phyloP scores from a whole-genome alignment of 2,888 invertebrate genomes.

The Standfussiana lucernea region DNA sequence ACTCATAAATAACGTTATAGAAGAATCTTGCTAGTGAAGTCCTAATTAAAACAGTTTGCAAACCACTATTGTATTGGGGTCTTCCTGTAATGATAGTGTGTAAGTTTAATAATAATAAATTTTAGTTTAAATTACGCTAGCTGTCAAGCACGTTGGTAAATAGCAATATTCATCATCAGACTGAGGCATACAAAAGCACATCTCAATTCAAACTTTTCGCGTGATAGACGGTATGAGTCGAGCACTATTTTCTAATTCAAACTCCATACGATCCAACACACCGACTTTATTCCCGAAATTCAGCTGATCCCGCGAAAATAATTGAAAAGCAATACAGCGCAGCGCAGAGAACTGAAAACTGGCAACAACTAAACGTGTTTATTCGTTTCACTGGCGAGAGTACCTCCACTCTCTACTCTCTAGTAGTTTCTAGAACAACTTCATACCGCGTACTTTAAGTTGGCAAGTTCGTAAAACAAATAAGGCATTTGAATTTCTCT shows the following conservation, averaged over 20 bases:
- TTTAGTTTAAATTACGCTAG: too few relatives aligned
- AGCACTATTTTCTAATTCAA: slow-evolving; percentile 28
- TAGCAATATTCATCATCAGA: neutral
- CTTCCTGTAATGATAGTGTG: too few relatives aligned
- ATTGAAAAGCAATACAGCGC: slow-evolving; percentile 62
- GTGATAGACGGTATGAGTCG: neutral
- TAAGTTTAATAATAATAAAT: too few relatives aligned
- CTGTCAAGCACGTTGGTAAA: neutral
- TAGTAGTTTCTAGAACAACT: slow-evolving; percentile 63
- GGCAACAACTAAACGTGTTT: slow-evolving; percentile 60
- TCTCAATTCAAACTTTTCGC: slow-evolving; percentile 19
- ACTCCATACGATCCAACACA: slow-evolving; percentile 26
- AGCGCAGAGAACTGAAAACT: slow-evolving; percentile 50
- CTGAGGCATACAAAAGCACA: slow-evolving; percentile 5
- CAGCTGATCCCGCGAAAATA: slow-evolving; percentile 49
- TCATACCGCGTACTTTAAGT: slow-evolving; percentile 67
- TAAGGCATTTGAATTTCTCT: slow-evolving; percentile 73
- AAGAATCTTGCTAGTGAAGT: neutral
- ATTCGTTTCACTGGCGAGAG: slow-evolving; percentile 57
- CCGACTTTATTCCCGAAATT: slow-evolving; percentile 25
- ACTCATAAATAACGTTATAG: neutral
- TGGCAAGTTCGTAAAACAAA: slow-evolving; percentile 68
- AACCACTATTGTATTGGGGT: too few relatives aligned
- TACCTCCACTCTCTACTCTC: slow-evolving; percentile 38
- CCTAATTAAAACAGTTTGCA: neutral